Evolutionary conservation across 92 coral and sea anemone genomes (phyloP).

Genomic region (Heteractis magnifica): DNA sequence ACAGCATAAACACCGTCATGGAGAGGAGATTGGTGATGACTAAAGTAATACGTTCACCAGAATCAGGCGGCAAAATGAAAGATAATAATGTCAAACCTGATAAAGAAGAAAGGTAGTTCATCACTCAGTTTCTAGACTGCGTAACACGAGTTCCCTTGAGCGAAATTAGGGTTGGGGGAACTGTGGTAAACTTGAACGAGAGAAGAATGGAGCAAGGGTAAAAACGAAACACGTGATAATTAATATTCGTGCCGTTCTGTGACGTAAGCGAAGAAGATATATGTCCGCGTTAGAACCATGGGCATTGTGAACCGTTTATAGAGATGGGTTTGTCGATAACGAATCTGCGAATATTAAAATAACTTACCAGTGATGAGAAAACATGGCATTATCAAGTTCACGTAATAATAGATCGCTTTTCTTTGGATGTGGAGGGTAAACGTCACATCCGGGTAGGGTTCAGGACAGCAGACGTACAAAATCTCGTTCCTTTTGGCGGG

Average conservation of each 20-base stretch:
- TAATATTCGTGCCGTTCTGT: neutral
- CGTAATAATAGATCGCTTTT: constrained; percentile 68
- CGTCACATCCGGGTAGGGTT: constrained; percentile 87
- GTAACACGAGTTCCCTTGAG: neutral
- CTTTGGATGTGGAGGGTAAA: constrained; percentile 72
- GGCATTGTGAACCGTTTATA: too few relatives aligned
- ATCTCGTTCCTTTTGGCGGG: constrained; percentile 63
- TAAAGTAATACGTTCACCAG: constrained; percentile 88
- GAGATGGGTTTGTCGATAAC: too few relatives aligned
- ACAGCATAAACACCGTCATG: constrained; percentile 86
- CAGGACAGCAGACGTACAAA: constrained; percentile 80
- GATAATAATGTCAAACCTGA: constrained; percentile 72
- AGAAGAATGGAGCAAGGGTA: neutral
- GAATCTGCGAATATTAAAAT: neutral
- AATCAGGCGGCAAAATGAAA: constrained; percentile 89
- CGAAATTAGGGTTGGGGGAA: neutral
- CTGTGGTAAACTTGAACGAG: neutral
- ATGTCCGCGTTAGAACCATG: too few relatives aligned
- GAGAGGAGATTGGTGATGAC: constrained; percentile 89
- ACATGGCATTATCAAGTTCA: constrained; percentile 81
- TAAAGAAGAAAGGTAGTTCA: neutral
- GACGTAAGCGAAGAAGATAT: too few relatives aligned
- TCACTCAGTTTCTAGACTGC: too few relatives aligned
- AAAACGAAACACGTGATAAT: neutral
- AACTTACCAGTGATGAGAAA: constrained; percentile 76